Base-by-base conservation (phyloP, 2,113 vertebrate genomes). In the Potamarius usumacintae region DNA sequence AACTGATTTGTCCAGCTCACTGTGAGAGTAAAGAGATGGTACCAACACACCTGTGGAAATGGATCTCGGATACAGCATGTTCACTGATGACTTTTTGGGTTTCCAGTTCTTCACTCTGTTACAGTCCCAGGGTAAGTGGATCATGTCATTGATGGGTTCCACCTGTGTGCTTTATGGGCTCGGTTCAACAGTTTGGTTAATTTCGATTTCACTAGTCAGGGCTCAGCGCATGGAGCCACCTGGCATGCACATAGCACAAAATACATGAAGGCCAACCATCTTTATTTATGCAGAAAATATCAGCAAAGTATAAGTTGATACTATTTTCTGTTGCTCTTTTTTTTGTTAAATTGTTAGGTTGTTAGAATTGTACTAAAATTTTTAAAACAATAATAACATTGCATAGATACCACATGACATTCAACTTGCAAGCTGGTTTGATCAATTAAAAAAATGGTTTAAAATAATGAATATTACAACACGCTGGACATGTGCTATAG, bases 141-240 rank as follows among this genome's bases (percentile, higher is more conserved):
- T 81, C 30, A 30, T 81, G 78, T 34, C 78, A 81, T 81, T 81
- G 78, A 81, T 81, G n/a, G 55, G 55, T 60, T 81, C 78, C 79
- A 81, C 79, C 79, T 60, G 79, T 60, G 57, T 81, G 79, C 27
- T 6, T 81, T 81, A 81, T 60, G 11, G 15, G 57, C 79, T 60
- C 30, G 57, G 55, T 81, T 81, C 42, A 57, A 22, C 15, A 18
- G 17, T 60, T 81, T 11, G 8, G 55, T 22, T 81, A 27, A 42
- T 81, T 81, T 60, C 27, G 57, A 42, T 81, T 81, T 81, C 27
- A 18, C 79, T 81, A 60, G 79, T 81, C 79, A 81, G 55, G 55
- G 30, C 30, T 81, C 79, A 60, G 30, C 5, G 18, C 55, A 81
- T 57, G 18, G 17, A 42, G 11, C 79, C 79, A 60, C 79, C 79